Evolutionary conservation across 2,888 invertebrate species (phyloP), one percentile per base, ranked within the genome.

Genomic region (Perizoma affinitatum): DNA sequence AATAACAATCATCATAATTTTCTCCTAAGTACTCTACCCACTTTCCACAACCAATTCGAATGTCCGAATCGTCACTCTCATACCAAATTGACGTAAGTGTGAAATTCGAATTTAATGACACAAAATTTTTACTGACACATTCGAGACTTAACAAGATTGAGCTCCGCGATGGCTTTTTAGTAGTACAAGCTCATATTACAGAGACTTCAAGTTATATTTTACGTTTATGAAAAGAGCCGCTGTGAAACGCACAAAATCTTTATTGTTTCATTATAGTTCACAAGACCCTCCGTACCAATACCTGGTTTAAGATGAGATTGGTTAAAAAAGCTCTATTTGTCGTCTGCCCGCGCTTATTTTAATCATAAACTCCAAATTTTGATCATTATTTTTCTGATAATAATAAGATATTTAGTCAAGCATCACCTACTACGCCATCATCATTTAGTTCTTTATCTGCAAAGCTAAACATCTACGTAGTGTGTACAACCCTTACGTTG

Each of bases 41-140:
- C 62, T 67, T 67, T 67, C 67, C 54, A 61, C 61, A 60, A 58
- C 60, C 60, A 66, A 70, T 64, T 66, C 58, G 54, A 70, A 64
- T 68, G 69, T 65, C 63, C 61, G 66, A 69, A 69, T 69, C 61
- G 69, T 63, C 64, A 53, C 66, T 66, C 57, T 71, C 55, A 44
- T 65, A 68, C 61, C 51, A 68, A 67, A 67, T 67, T 65, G 67
- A 63, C 55, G 54, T 67, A 69, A 70, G 69, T 69, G 70, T 68
- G 67, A 71, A 68, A 69, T 73, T 72, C 71, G 73, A 70, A 72
- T 74, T 68, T 73, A 73, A 71, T 74, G 72, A 73, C 70, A 72
- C 66, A 63, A 68, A 69, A 70, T 70, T 70, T 68, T 71, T 69
- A 66, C 67, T 53, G 48, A 66, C 69, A 69, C 68, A 69, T 68